phyloP scores from a whole-genome alignment of 2,888 invertebrate species.

The Leucoma salicis region DNA sequence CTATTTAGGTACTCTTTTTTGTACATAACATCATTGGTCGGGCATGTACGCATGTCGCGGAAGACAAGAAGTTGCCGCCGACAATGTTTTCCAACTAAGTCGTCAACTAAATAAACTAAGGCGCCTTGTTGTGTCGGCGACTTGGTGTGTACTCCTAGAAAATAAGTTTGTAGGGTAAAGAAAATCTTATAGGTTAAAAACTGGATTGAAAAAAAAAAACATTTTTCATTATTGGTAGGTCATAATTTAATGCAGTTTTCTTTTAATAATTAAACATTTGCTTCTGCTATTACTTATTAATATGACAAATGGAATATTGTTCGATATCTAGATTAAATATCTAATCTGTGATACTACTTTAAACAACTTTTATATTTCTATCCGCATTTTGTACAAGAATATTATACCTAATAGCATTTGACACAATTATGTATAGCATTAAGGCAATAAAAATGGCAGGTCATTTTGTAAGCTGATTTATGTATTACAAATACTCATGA shows the following conservation, averaged over 20 bases:
- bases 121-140: too few species aligned
- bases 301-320: constrained; percentile 82
- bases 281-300: constrained; percentile 79
- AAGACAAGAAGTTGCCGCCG: too few species aligned
- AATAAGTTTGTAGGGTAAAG: too few species aligned
- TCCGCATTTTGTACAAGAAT: constrained; percentile 72
- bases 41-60: too few species aligned
- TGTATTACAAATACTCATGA: constrained; percentile 32
- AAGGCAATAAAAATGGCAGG: constrained; percentile 52
- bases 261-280: constrained; percentile 76
- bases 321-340: constrained; percentile 78
- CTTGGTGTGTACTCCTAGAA: too few species aligned
- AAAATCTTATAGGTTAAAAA: background rate
- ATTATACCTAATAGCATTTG: constrained; percentile 55
- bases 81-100: too few species aligned
- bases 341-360: constrained; percentile 78
- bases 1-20: too few species aligned
- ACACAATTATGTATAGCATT: constrained; percentile 44
- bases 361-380: constrained; percentile 81
- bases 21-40: too few species aligned
- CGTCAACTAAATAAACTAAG: too few species aligned
- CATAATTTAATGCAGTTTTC: constrained; percentile 81
- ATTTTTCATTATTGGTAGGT: constrained; percentile 76
- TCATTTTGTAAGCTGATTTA: constrained; percentile 34
- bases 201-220: constrained; percentile 53